Evolutionary conservation across 37 sponge, comb jelly and placozoan genomes (phyloP).

Genomic region (Chondrilla cf. caribensis): DNA sequence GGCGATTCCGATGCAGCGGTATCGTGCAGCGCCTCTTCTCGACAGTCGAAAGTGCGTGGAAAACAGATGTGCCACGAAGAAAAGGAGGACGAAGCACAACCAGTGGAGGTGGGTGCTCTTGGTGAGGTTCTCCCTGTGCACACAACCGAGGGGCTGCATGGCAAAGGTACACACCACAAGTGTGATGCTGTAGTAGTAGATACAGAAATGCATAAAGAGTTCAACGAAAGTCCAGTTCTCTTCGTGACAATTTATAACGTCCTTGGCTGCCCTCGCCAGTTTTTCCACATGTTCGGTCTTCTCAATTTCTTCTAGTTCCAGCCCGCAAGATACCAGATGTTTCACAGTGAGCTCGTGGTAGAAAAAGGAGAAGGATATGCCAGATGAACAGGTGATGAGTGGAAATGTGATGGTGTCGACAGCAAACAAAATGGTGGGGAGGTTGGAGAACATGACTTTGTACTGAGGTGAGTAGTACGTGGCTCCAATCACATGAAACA

Average conservation of each 20-base stretch:
- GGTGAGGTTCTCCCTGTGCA: background rate
- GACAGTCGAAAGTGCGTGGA: background rate
- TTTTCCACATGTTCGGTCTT: background rate
- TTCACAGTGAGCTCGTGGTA: conserved; percentile 4
- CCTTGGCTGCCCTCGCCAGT: background rate
- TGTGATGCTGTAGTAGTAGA: background rate
- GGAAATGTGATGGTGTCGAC: too few relatives aligned
- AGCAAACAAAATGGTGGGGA: too few relatives aligned
- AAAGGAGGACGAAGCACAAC: background rate
- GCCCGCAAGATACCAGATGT: background rate
- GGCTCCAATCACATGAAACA: background rate
- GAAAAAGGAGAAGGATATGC: background rate
- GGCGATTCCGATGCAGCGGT: too few relatives aligned
- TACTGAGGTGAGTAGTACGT: background rate
- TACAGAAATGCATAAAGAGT: background rate
- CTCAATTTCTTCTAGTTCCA: background rate
- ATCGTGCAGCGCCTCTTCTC: background rate
- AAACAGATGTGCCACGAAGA: background rate
- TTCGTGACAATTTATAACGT: background rate
- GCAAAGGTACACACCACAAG: background rate
- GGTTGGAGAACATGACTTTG: too few relatives aligned
- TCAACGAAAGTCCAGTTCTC: background rate
- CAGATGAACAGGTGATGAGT: background rate
- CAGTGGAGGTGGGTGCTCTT: background rate
- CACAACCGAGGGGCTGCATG: background rate